Base-by-base conservation (phyloP, 2,797 vertebrate species). In the Phoebastria nigripes region DNA sequence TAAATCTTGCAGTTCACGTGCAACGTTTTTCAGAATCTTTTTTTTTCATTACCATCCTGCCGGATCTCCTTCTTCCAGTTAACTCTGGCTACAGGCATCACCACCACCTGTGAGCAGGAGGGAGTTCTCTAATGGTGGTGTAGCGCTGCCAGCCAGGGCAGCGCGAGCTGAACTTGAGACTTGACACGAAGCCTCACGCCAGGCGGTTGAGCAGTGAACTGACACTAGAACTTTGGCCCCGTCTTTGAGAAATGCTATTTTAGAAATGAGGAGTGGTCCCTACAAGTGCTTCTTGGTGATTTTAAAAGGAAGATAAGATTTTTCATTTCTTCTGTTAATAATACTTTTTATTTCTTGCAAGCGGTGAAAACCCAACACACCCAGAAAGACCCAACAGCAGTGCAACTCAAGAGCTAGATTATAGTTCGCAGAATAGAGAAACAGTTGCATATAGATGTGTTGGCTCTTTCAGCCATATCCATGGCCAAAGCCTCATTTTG, bases 161-260 rank as follows among this genome's bases (percentile, higher is more conserved):
- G 58, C 59, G 44, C 0, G 3, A 56, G 12, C 58, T 58, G 24
- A 61, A 37, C 21, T 33, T 6, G 26, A 55, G 46, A 31, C 39
- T 51, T 2, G 0, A 14, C 0, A 0, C 33, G n/a, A 90, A 56
- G 12, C 24, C 55, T 37, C 18, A 4, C 0, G 1, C 41, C 28
- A 25, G 37, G n/a, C 11, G 4, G 14, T 24, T 63, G 61, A 47
- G 46, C 44, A 16, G 41, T 5, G 9, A 80, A 33, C 49, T 81
- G 51, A 8, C 37, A 7, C 29, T 59, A 58, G 37, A 87, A 55
- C 35, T 78, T 81, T 17, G 17, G n/a, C 49, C 42, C 7, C 1
- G 2, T 33, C 79, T 49, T 42, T 72, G 39, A 37, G 33, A 72
- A 94, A 12, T 0, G 0, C 49, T 69, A 3, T 20, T 79, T 65